Conservation (phyloP, 2,888 invertebrate genomes). For the Mythimna loreyi region DNA sequence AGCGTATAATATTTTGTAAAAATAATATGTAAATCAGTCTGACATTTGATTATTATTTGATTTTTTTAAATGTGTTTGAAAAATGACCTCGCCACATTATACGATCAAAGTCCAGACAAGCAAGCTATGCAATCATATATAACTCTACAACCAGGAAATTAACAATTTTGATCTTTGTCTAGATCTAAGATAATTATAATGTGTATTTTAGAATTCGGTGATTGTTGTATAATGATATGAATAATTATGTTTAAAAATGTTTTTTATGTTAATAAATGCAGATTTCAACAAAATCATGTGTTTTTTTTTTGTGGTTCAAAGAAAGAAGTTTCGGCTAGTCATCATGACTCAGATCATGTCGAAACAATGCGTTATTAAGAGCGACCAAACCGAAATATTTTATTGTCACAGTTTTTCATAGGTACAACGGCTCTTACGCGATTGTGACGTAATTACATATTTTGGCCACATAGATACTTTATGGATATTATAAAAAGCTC, state of each 20-base stretch:
- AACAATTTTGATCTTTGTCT: not conserved
- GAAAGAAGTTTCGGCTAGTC: too few species aligned
- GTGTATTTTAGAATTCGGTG: not conserved
- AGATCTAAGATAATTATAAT: not conserved
- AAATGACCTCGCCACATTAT: not conserved
- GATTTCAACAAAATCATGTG: not conserved
- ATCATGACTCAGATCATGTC: slow-evolving; percentile 3
- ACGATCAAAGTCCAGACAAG: slow-evolving; percentile 10
- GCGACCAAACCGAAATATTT: too few species aligned
- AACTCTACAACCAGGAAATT: not conserved
- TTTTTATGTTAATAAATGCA: too few species aligned
- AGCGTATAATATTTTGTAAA: too few species aligned
- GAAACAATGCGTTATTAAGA: slow-evolving; percentile 19
- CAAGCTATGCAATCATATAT: not conserved
- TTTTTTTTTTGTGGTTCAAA: too few species aligned
- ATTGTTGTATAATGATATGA: not conserved
- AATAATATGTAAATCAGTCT: not conserved
- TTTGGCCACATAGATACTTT: too few species aligned
- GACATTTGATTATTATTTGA: not conserved
- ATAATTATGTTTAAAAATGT: not conserved
- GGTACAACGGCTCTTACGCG: too few species aligned
- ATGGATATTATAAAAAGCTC: too few species aligned
- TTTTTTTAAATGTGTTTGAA: not conserved
- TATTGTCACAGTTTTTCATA: too few species aligned
- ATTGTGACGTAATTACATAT: too few species aligned